These are phyloP conservation scores for Smittia aterrima DNA, from an alignment of 2,888 invertebrate genomes.

Conservation along the genomic window DNA sequence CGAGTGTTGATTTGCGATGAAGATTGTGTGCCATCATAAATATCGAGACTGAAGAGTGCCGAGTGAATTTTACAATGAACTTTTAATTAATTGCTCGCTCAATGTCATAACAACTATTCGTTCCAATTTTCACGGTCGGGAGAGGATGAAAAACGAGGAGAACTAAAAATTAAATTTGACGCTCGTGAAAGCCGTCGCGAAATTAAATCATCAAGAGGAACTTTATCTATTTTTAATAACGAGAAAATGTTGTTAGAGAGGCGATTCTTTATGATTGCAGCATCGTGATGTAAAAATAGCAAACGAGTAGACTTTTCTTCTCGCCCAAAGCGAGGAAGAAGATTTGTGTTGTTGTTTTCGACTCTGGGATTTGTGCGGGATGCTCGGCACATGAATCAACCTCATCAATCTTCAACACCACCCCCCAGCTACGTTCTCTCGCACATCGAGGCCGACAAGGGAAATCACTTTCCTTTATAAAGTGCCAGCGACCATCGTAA, in stretches of 20 bases:
- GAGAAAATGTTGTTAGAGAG: background rate
- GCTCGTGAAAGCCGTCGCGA: too few relatives aligned
- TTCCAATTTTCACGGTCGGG: too few relatives aligned
- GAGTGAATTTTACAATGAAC: background rate
- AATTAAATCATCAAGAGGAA: background rate
- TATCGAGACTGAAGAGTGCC: background rate
- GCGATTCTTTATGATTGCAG: background rate
- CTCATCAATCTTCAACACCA: too few relatives aligned
- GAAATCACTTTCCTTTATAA: constrained; percentile 8
- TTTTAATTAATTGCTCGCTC: background rate
- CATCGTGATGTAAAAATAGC: constrained; percentile 22
- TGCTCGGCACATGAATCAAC: background rate
- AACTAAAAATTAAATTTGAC: too few relatives aligned
- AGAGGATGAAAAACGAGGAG: too few relatives aligned
- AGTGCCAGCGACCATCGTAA: constrained; percentile 3
- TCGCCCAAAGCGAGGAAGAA: background rate
- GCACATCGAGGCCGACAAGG: background rate
- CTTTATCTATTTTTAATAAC: constrained; percentile 19
- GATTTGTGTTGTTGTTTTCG: constrained; percentile 21
- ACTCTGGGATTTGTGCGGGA: constrained; percentile 2
- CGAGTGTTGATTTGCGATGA: too few relatives aligned
- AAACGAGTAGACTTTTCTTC: background rate
- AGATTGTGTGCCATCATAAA: background rate
- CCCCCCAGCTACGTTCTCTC: too few relatives aligned
- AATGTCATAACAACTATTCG: background rate